A percentile compares a stretch with the other conserved stretches of the same genome.
These are phyloP conservation scores for Presbytis comata DNA, from an alignment of 2,797 vertebrate species.

Conservation along the genomic window DNA sequence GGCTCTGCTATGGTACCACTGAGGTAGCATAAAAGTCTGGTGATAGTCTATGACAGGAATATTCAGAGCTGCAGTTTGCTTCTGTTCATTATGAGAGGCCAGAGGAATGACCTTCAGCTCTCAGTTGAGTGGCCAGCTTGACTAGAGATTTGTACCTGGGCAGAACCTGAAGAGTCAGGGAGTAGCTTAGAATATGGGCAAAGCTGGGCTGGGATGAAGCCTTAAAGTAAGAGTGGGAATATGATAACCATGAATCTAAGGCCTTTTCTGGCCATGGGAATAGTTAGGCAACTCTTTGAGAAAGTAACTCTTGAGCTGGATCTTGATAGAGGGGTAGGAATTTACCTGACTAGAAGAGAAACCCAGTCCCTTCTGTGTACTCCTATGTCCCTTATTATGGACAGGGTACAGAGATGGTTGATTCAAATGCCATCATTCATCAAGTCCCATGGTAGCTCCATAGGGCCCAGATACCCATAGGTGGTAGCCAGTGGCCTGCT, in stretches of 20 bases:
- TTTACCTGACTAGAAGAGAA: background rate
- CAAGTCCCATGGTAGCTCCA: background rate
- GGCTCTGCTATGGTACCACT: background rate
- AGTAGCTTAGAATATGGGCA: background rate
- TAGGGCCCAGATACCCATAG: background rate
- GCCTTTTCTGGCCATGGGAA: background rate
- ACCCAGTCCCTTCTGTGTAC: background rate
- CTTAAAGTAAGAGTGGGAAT: background rate
- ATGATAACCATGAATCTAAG: background rate
- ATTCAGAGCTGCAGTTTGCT: conserved; percentile 57
- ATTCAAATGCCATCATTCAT: background rate
- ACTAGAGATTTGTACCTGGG: background rate
- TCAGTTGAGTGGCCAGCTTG: background rate
- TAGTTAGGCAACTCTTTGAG: background rate
- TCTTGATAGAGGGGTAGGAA: background rate
- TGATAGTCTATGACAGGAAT: conserved; percentile 36
- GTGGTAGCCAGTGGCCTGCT: background rate
- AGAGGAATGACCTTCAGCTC: conserved; percentile 50
- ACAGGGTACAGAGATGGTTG: background rate
- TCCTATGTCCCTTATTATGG: background rate
- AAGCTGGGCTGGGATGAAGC: background rate
- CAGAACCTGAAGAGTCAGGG: background rate
- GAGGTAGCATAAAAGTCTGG: conserved; percentile 27
- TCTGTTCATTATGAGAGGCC: conserved; percentile 46
- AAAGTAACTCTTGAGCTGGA: background rate